phyloP scores from a whole-genome alignment of 2,888 invertebrate genomes.

The Trichopoda pennipes region DNA sequence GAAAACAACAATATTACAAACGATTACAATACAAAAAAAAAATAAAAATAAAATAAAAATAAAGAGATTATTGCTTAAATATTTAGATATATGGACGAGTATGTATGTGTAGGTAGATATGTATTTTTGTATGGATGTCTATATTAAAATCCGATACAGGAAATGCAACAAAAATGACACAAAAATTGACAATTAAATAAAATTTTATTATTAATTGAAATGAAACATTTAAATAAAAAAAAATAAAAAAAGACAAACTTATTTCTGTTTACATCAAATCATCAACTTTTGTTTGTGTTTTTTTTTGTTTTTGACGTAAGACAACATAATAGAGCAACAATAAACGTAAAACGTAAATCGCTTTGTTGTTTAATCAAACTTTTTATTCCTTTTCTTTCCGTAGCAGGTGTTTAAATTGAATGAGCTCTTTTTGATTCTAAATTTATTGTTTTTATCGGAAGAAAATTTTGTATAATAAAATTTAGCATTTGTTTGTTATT shows the following conservation, averaged over 20 bases:
- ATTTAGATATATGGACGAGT: background rate
- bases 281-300: background rate
- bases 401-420: slow-evolving; percentile 42
- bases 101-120: too few relatives aligned
- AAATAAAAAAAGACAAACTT: too few relatives aligned
- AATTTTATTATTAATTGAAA: slow-evolving; percentile 16
- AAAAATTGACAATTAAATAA: slow-evolving; percentile 34
- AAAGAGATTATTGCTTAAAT: slow-evolving; percentile 27
- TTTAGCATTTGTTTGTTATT: too few relatives aligned
- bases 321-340: slow-evolving; percentile 27
- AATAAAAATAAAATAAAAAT: slow-evolving; percentile 10
- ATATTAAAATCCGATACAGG: slow-evolving; percentile 44
- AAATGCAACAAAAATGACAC: slow-evolving; percentile 55
- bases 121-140: too few relatives aligned
- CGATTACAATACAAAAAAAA: too few relatives aligned
- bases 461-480: too few relatives aligned
- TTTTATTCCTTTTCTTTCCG: background rate
- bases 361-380: slow-evolving; percentile 6
- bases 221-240: slow-evolving; percentile 22
- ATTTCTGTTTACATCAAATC: background rate
- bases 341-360: slow-evolving; percentile 5
- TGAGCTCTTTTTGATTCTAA: background rate
- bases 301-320: too few relatives aligned
- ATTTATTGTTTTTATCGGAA: slow-evolving; percentile 1
- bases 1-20: background rate